These are phyloP conservation scores for Timema cristinae DNA, from an alignment of 2,888 invertebrate species.

Conservation along the genomic window DNA sequence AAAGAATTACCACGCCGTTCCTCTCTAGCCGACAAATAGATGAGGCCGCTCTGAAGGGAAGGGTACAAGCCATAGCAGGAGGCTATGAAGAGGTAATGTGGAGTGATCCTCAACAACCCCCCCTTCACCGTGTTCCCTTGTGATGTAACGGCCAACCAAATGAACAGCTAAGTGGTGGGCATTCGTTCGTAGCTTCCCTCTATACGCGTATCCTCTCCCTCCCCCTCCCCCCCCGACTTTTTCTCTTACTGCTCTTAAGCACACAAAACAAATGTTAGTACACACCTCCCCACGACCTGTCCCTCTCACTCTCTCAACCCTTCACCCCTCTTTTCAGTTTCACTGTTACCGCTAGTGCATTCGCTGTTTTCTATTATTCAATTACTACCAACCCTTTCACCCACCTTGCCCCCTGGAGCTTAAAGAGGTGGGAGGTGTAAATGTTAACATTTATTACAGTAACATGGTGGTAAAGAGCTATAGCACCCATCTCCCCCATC, in stretches of 20 bases:
- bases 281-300: background rate
- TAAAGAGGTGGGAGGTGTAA: too few species aligned
- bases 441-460: too few species aligned
- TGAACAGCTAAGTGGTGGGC: slow-evolving; percentile 8
- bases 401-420: too few species aligned
- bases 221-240: background rate
- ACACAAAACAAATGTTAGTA: slow-evolving; percentile 8
- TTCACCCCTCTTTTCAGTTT: too few species aligned
- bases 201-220: background rate
- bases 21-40: too few species aligned
- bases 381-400: slow-evolving; percentile 8
- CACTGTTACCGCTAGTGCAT: background rate
- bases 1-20: too few species aligned
- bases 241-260: background rate
- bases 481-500: too few species aligned
- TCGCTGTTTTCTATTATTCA: slow-evolving; percentile 7
- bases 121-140: background rate
- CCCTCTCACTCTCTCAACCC: background rate
- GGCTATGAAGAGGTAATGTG: too few species aligned
- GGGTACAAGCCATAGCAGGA: too few species aligned
- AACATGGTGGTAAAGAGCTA: too few species aligned
- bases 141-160: slow-evolving; percentile 4
- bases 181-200: background rate
- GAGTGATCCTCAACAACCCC: too few species aligned
- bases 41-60: too few species aligned